These are phyloP conservation scores for Norana najaformis DNA, from an alignment of 2,888 invertebrate species.

Conservation along the genomic window DNA sequence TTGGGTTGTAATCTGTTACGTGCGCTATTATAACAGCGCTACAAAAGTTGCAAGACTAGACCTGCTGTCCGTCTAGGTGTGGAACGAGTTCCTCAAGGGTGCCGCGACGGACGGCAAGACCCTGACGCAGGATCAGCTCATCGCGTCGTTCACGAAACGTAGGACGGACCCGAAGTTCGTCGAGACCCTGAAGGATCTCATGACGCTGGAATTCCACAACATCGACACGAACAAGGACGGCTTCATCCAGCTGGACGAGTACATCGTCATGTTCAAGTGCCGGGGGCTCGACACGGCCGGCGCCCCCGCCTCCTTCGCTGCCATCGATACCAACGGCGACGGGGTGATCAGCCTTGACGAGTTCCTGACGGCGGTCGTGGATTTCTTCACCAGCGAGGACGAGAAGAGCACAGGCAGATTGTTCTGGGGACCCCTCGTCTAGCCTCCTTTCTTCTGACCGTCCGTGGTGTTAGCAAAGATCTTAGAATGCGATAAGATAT, in stretches of 20 bases:
- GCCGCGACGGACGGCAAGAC: background rate
- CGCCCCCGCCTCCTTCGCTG: background rate
- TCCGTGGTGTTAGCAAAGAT: background rate
- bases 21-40: too few species aligned
- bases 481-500: background rate
- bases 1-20: too few species aligned
- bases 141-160: background rate
- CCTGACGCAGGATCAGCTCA: background rate
- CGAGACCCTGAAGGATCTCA: background rate
- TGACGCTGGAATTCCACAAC: background rate
- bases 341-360: background rate
- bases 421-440: background rate
- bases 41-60: too few species aligned
- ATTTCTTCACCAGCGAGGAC: background rate
- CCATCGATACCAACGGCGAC: background rate
- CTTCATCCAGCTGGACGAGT: background rate
- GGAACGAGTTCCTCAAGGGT: background rate
- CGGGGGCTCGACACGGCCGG: background rate
- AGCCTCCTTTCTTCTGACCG: background rate
- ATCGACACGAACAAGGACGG: background rate
- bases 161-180: background rate
- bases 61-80: background rate
- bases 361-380: background rate
- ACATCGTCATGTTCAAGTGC: background rate
- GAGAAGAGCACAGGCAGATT: background rate